Conservation (phyloP, 2,888 invertebrate genomes). For the Notodonta dromedarius region DNA sequence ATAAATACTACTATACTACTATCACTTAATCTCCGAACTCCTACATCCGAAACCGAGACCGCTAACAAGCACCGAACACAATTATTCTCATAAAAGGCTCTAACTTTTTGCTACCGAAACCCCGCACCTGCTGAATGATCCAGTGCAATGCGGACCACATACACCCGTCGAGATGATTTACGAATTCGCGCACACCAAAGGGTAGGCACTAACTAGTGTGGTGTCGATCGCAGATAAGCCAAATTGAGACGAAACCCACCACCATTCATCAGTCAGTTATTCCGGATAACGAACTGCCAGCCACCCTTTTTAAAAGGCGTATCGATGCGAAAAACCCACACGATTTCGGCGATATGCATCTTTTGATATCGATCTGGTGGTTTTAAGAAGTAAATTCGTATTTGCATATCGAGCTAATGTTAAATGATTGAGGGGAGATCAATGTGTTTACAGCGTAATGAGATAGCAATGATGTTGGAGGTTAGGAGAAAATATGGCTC, state of each 20-base stretch:
- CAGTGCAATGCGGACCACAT: constrained; percentile 60
- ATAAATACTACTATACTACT: background rate
- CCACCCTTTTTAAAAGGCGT: constrained; percentile 66
- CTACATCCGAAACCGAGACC: background rate
- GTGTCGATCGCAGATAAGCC: constrained; percentile 78
- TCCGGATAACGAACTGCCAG: constrained; percentile 70
- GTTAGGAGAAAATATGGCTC: no score
- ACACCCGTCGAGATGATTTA: constrained; percentile 77
- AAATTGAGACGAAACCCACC: constrained; percentile 78
- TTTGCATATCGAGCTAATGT: constrained; percentile 48
- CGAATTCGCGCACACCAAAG: constrained; percentile 57
- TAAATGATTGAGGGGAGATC: constrained; percentile 22
- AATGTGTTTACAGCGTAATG: constrained; percentile 12
- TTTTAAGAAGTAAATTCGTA: constrained; percentile 39
- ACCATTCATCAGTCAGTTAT: constrained; percentile 83
- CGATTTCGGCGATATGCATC: constrained; percentile 64
- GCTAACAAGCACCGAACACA: constrained; percentile 41
- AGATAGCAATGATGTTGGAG: no score
- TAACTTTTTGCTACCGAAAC: constrained; percentile 64
- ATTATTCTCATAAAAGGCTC: constrained; percentile 65
- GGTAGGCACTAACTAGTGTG: constrained; percentile 73
- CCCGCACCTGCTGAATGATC: constrained; percentile 69
- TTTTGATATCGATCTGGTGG: constrained; percentile 45
- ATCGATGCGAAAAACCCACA: constrained; percentile 67
- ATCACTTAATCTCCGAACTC: background rate